phyloP scores from a whole-genome alignment of 2,113 vertebrate genomes.

The Martes martes region DNA sequence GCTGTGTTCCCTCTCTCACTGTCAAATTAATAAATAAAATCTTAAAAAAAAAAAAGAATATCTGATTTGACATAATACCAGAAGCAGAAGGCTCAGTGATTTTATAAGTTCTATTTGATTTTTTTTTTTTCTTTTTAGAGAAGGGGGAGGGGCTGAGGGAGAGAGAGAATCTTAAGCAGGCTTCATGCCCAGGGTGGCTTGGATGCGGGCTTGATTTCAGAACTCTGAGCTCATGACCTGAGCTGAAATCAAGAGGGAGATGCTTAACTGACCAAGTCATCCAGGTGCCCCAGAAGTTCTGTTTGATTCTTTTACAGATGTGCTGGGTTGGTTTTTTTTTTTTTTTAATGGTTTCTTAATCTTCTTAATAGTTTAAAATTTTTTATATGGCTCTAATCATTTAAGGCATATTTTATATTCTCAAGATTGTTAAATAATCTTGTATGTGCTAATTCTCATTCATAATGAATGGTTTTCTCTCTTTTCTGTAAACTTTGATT shows the following conservation, averaged over 20 bases:
- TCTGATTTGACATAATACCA: not conserved
- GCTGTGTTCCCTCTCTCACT: too few species aligned
- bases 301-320: not conserved
- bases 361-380: not conserved
- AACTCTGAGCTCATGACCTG: not conserved
- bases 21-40: too few species aligned
- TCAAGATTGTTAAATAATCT: constrained; percentile 5
- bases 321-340: not conserved
- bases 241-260: not conserved
- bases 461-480: not conserved
- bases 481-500: not conserved
- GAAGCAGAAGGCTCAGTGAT: not conserved
- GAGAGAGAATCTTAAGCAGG: not conserved
- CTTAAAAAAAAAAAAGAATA: not conserved
- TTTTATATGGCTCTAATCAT: not conserved
- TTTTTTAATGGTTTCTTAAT: not conserved
- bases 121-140: not conserved
- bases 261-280: not conserved
- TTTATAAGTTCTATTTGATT: not conserved
- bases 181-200: not conserved
- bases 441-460: not conserved
- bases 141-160: not conserved
- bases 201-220: too few species aligned
- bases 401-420: constrained; percentile 20
- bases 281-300: not conserved